A percentile compares a stretch with the other conserved stretches of the same genome.
Conservation (phyloP, 1,140 invertebrate genomes). For the Procambarus clarkii region DNA sequence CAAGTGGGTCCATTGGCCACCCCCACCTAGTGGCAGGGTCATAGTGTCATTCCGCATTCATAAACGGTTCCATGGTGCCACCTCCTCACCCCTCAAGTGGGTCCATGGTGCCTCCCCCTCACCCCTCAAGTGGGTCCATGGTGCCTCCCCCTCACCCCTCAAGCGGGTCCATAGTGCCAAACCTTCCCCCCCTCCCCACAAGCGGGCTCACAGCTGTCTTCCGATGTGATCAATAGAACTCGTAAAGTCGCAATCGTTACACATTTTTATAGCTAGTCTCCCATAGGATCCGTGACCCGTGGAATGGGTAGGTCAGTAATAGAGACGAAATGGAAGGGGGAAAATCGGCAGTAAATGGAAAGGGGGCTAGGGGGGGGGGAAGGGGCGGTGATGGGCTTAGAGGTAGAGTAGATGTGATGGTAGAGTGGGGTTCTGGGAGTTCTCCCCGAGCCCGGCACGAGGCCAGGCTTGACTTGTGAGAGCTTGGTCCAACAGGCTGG, state of each 20-base stretch:
- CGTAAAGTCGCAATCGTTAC: slow-evolving; percentile 17
- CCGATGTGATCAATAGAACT: slow-evolving; percentile 2
- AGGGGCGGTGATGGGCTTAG: neutral
- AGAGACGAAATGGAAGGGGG: neutral
- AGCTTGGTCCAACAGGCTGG: too few relatives aligned
- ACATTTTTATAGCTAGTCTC: slow-evolving; percentile 25
- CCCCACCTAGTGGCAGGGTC: too few relatives aligned
- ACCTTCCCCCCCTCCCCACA: neutral
- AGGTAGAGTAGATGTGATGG: too few relatives aligned
- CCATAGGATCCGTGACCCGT: slow-evolving; percentile 22
- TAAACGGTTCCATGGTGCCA: neutral
- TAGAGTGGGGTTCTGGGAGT: too few relatives aligned
- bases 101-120: neutral
- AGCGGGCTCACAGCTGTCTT: neutral
- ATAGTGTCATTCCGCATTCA: neutral
- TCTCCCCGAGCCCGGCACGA: too few relatives aligned
- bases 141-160: neutral
- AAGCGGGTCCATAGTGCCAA: neutral
- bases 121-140: neutral
- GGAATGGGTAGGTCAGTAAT: slow-evolving; percentile 35
- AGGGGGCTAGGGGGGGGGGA: neutral
- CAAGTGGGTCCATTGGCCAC: too few relatives aligned
- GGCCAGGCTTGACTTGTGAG: too few relatives aligned
- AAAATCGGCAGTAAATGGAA: neutral
- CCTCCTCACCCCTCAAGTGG: neutral